Evolutionary conservation across 2,888 invertebrate species (phyloP).

Genomic region (Electrophaes corylata): DNA sequence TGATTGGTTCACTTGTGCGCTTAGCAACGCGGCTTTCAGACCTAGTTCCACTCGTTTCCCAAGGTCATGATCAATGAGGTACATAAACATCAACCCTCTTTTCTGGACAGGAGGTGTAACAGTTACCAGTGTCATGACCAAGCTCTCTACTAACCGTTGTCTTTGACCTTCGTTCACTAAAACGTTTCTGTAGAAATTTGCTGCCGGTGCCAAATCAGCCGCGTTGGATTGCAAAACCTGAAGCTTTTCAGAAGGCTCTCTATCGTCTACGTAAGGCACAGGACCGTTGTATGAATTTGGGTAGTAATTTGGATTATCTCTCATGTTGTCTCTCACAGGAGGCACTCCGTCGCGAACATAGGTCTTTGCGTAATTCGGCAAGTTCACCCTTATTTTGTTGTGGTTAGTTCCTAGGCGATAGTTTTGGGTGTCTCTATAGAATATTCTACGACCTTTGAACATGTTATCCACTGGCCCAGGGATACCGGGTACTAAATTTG

Average conservation of each 20-base stretch:
- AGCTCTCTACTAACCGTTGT: conserved; percentile 29
- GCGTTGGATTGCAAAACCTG: conserved; percentile 23
- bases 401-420: conserved; percentile 64
- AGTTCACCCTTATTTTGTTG: conserved; percentile 60
- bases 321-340: conserved; percentile 90
- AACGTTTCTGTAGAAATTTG: conserved; percentile 89
- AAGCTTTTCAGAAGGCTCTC: conserved; percentile 44
- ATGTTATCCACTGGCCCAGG: conserved; percentile 60
- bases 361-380: conserved; percentile 54
- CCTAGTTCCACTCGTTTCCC: conserved; percentile 87
- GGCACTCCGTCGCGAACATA: conserved; percentile 63
- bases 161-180: conserved; percentile 33
- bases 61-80: conserved; percentile 88
- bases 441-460: conserved; percentile 56
- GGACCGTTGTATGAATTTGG: conserved; percentile 97
- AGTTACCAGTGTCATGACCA: conserved; percentile 13
- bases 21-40: conserved; percentile 31
- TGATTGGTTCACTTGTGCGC: conserved; percentile 12
- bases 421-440: conserved; percentile 61
- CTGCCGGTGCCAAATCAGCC: conserved; percentile 80
- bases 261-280: conserved; percentile 82
- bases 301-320: conserved; percentile 95
- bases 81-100: conserved; percentile 77
- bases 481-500: conserved; percentile 69
- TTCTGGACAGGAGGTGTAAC: conserved; percentile 33